Conservation (phyloP, 2,888 invertebrate genomes). For the Chirona hameri region DNA sequence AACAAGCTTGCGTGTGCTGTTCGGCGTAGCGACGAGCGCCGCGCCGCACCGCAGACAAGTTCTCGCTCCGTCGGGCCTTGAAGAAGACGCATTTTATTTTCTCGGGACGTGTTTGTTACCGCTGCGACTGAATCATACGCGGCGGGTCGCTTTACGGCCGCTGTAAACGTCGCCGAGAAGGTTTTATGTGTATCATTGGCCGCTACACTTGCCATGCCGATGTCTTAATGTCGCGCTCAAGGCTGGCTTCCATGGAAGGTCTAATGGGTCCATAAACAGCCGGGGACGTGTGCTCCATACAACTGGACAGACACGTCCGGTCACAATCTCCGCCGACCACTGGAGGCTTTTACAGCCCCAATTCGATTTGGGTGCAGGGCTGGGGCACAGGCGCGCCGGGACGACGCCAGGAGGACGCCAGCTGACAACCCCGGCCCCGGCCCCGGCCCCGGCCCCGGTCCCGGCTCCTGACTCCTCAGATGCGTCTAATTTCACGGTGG, state of each 20-base stretch:
- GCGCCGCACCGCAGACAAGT: background rate
- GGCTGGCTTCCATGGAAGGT: constrained; percentile 6
- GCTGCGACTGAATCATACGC: background rate
- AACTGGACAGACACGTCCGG: background rate
- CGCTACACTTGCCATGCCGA: background rate
- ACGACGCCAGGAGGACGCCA: background rate
- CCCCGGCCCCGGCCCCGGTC: background rate
- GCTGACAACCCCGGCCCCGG: background rate
- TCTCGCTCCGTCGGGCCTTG: background rate
- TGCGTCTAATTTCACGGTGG: background rate
- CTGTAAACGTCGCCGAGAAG: constrained; percentile 7
- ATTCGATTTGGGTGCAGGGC: background rate
- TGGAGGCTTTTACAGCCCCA: background rate
- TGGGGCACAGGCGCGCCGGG: background rate
- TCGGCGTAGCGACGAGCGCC: background rate
- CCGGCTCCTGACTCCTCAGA: background rate
- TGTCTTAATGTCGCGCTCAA: constrained; percentile 8
- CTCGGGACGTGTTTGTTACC: background rate
- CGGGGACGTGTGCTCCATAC: background rate
- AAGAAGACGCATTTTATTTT: background rate
- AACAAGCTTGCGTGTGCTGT: background rate
- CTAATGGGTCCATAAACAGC: constrained; percentile 13
- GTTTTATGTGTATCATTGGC: constrained; percentile 26
- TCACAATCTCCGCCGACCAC: background rate
- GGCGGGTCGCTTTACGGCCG: background rate